Base-by-base conservation (phyloP, 2,113 vertebrate species). In the Pica pica region DNA sequence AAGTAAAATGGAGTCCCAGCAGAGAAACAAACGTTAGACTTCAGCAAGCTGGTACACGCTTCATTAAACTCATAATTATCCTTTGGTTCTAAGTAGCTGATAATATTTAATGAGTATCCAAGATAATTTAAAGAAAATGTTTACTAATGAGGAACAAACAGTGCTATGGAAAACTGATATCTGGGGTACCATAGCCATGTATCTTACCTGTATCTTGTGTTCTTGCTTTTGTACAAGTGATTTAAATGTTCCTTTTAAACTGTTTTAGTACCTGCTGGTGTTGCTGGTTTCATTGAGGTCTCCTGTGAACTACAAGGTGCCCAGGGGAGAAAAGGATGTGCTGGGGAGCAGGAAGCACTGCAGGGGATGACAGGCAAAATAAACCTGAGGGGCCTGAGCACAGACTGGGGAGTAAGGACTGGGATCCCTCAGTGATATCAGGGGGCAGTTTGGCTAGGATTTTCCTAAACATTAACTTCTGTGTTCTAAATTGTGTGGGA, bases 31-130 rank as follows among this genome's bases (percentile, higher is more conserved):
- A 98, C 94, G 98, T 98, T 98, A 98, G 99, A 98, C 98, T 98
- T 97, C 98, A 97, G 98, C 98, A 98, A 99, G 98, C 98, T 98
- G 98, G 98, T 98, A 97, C 98, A 98, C 46, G 99, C 99, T 99
- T 99, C 99, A 99, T 99, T 99, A 99, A 99, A 98, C 99, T 99
- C 99, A 99, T 99, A 99, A 99, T 99, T 99, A 99, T 99, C 98
- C 99, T 99, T 99, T 99, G 98, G 99, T 99, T 99, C 99, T 99
- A 99, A 99, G 98, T 99, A 99, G 98, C 99, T 99, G 98, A 98
- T 99, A 99, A 99, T 98, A 99, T 99, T 99, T 99, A 99, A 99
- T 99, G 99, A 99, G 99, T 98, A 99, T 99, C 98, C 95, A 97
- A 98, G 98, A 98, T 98, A 98, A 98, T 98, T 98, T 98, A 98